Conservation (phyloP, 2,797 vertebrate genomes). For the Tadarida brasiliensis region DNA sequence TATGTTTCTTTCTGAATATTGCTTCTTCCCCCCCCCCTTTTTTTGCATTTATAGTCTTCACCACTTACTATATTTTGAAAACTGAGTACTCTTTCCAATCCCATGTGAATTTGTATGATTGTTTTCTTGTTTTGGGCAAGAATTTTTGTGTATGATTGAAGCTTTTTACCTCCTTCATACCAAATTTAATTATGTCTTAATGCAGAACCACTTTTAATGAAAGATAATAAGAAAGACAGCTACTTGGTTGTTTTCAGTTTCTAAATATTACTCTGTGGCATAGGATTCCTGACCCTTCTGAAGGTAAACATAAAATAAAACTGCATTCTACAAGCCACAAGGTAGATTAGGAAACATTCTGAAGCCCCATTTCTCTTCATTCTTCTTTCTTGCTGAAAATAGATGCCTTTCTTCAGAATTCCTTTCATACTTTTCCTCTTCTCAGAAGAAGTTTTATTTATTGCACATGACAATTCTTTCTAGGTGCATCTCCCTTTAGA, state of each 20-base stretch:
- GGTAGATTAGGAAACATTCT: constrained; percentile 50
- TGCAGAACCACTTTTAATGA: constrained; percentile 19
- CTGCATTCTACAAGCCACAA: neutral
- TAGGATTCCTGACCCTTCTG: constrained; percentile 8
- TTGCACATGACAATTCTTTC: constrained; percentile 30
- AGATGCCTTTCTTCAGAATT: constrained; percentile 49
- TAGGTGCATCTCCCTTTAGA: neutral
- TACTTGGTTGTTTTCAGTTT: constrained; percentile 45
- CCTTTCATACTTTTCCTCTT: neutral
- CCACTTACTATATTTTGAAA: constrained; percentile 54
- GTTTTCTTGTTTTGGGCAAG: constrained; percentile 47
- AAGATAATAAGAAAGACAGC: constrained; percentile 45
- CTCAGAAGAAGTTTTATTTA: constrained; percentile 49
- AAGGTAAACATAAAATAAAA: constrained; percentile 47
- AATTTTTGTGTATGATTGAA: constrained; percentile 53
- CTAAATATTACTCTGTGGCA: neutral
- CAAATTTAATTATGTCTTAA: constrained; percentile 70
- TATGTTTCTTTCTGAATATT: constrained; percentile 32
- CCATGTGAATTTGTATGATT: neutral
- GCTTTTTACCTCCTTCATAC: neutral
- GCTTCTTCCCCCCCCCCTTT: neutral
- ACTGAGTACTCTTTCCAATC: neutral
- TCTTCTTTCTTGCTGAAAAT: constrained; percentile 29
- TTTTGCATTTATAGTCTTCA: neutral
- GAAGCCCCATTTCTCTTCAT: neutral